Evolutionary conservation across 2,888 invertebrate genomes (phyloP).

Genomic region (Metopia argyrocephala): DNA sequence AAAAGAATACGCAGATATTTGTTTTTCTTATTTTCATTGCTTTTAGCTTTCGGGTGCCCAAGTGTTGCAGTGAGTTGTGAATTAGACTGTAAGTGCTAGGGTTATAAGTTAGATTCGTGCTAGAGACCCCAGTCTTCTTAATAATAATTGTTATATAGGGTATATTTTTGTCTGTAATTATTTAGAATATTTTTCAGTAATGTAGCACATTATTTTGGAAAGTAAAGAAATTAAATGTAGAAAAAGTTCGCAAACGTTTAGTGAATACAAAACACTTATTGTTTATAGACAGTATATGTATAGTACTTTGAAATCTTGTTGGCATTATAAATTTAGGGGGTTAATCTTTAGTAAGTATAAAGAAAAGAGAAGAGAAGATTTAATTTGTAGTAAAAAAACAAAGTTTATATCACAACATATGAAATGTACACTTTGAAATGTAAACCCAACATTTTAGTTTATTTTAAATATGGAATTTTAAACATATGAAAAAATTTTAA

Average conservation of each 20-base stretch:
- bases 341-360: not conserved
- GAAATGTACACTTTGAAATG: not conserved
- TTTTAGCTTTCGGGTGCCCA: too few relatives aligned
- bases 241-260: not conserved
- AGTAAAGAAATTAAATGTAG: too few relatives aligned
- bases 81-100: too few relatives aligned
- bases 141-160: not conserved
- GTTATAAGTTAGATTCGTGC: too few relatives aligned
- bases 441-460: too few relatives aligned
- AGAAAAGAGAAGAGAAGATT: not conserved
- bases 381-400: not conserved
- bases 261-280: not conserved
- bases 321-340: not conserved
- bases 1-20: too few relatives aligned
- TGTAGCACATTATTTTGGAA: too few relatives aligned
- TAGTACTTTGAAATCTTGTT: not conserved
- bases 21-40: too few relatives aligned
- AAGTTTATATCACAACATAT: not conserved
- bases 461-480: too few relatives aligned
- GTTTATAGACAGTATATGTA: not conserved
- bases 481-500: too few relatives aligned
- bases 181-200: not conserved
- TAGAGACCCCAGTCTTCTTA: not conserved
- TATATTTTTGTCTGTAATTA: not conserved
- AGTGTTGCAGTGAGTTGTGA: too few relatives aligned